Base-by-base conservation (phyloP, 2,797 vertebrate species). In the Botia kubotai region DNA sequence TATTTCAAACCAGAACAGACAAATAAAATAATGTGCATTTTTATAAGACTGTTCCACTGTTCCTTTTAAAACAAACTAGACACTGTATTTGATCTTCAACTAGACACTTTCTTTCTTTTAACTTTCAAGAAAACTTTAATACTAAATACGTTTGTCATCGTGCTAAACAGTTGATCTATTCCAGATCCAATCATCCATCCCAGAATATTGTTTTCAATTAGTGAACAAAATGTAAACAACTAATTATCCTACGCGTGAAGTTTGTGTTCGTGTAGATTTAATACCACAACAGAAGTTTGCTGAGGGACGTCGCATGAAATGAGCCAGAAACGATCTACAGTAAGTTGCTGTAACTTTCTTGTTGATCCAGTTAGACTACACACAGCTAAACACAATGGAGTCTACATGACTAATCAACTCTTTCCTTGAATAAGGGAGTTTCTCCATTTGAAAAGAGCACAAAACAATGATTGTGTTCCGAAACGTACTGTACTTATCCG, bases 281-380 rank as follows among this genome's bases (percentile, higher is more conserved):
- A 21, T 58, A 3, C 17, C 17, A 53, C 14, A 58, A 21, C 6
- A 58, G 8, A 58, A 2, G 57, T 23, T 60, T 23, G 17, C 11
- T 21, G 8, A 60, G 11, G 55, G 8, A 57, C 6, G 21, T 2
- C 17, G 3, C 17, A n/a, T 7, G 7, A 63, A 2, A 33, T 33
- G 52, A 17, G 19, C 17, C 29, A 33, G 12, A 6, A 36, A 66
- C 17, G n/a, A 17, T 26, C 46, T 39, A 39, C 4, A 68, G 26
- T 66, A 13, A 39, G 5, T 5, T 68, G 23, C 14, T 60, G 17
- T 6, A 71, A 43, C 36, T 55, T 65, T 72, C 77, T 79, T 65
- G 77, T 8, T 60, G 43, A 70, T 79, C 77, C 69, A 72, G 69
- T 65, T 72, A 14, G 58, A 55, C 58, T 43, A 53, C 67, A 50